Conservation (phyloP, 2,888 invertebrate species). For the Pandemis heparana region DNA sequence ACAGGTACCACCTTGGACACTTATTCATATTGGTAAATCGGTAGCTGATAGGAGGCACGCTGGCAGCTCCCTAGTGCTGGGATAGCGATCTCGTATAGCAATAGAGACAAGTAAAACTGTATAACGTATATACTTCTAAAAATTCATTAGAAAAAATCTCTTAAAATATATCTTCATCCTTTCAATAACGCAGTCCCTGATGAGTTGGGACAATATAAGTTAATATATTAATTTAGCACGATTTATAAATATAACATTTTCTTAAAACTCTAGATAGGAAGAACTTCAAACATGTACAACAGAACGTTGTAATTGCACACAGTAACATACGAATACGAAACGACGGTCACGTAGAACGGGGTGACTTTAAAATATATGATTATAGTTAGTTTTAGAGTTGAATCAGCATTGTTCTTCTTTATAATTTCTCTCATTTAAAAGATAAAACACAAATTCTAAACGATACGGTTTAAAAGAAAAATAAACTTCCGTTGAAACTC, state of each 20-base stretch:
- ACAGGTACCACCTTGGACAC: conserved; percentile 55
- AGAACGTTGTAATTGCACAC: conserved; percentile 81
- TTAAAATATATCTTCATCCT: conserved; percentile 84
- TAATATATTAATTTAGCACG: conserved; percentile 71
- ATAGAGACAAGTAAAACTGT: conserved; percentile 80
- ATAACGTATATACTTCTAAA: conserved; percentile 72
- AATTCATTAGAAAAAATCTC: conserved; percentile 81
- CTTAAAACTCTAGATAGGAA: conserved; percentile 79
- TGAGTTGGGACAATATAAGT: conserved; percentile 60
- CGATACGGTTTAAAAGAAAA: not conserved
- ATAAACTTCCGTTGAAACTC: not conserved
- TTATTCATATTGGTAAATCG: conserved; percentile 69
- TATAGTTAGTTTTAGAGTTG: not conserved
- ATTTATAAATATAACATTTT: conserved; percentile 79
- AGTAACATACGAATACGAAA: conserved; percentile 68
- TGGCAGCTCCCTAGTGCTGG: conserved; percentile 27
- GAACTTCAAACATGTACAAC: conserved; percentile 75
- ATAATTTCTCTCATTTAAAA: not conserved
- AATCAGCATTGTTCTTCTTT: not conserved
- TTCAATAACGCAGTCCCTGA: conserved; percentile 63
- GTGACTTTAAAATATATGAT: not conserved
- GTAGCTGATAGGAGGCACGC: conserved; percentile 70
- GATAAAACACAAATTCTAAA: not conserved
- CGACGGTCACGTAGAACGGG: not conserved
- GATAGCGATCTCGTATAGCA: conserved; percentile 73